Evolutionary conservation across 1,140 invertebrate species (phyloP), one percentile per base, ranked within the genome.

Genomic region (Drosophila baimaii): DNA sequence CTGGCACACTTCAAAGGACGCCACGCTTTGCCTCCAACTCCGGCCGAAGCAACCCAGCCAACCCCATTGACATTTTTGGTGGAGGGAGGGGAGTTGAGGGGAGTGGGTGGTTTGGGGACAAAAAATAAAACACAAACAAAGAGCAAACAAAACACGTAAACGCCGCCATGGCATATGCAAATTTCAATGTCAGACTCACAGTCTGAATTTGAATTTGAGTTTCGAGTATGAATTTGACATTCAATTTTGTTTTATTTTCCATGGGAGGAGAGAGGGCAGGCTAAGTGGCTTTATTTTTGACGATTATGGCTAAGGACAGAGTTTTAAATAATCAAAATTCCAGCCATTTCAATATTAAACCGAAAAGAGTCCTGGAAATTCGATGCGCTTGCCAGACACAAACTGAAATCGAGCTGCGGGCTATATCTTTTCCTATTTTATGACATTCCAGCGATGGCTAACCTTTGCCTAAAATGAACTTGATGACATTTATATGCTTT

Each of bases 1-100:
- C 84, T 84, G 84, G 81, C 84, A 84, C 84, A 88, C 84, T 88
- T 88, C 84, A 88, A 88, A 88, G 77, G 79, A 68, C 33, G 59
- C 62, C 37, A 71, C 78, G 59, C 59, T 61, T 47, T 49, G n/a
- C 51, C 37, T 35, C 41, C 19, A 33, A 13, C 21, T 4, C 44
- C 17, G 15, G 13, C 5, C 31, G 3, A 17, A 8, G 19, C 19
- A 15, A 33, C 10, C 21, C n/a, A 0, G 27, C 54, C 19, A n/a
- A 41, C 21, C 23, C 29, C 27, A 54, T 35, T 54, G 51, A 65
- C 29, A 29, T 25, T 23, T 37, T 56, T n/a, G 2, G n/a, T n/a
- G 19, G 37, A n/a, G 6, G 3, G 19, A 7, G 58, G 25, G n/a
- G n/a, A n/a, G n/a, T n/a, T n/a, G n/a, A n/a, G n/a, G n/a, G n/a